phyloP scores from a whole-genome alignment of 2,888 invertebrate species.

The Mesochorus sp. region DNA sequence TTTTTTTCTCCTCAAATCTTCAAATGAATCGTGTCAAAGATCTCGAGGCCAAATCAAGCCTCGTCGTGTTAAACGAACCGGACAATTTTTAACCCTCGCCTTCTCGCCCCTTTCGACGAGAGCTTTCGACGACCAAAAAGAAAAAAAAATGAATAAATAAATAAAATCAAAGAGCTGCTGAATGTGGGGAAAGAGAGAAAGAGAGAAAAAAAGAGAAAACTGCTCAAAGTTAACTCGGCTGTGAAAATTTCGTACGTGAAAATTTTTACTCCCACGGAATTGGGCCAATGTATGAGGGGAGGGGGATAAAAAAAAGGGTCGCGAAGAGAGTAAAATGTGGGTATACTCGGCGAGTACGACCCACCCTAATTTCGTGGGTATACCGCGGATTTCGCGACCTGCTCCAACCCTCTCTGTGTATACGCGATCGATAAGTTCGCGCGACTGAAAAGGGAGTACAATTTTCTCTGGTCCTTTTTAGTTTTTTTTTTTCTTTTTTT shows the following conservation, averaged over 20 bases:
- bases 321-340: conserved; percentile 9
- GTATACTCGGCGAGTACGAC: conserved; percentile 4
- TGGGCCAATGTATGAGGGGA: no score
- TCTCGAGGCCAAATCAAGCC: no score
- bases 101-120: no score
- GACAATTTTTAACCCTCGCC: no score
- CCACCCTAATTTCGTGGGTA: conserved; percentile 48
- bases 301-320: conserved; percentile 5
- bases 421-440: conserved; percentile 32
- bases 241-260: not conserved
- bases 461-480: not conserved
- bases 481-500: conserved; percentile 11
- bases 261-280: not conserved
- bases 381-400: conserved; percentile 59
- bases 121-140: no score
- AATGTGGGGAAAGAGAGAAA: no score
- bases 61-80: no score
- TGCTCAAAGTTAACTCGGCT: not conserved
- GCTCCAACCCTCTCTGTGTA: conserved; percentile 29
- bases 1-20: no score
- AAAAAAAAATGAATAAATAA: no score
- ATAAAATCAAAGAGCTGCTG: no score
- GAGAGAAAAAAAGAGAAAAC: not conserved
- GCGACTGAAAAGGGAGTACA: conserved; percentile 26
- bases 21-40: no score